Evolutionary conservation across 2,797 vertebrate genomes (phyloP), one percentile per base, ranked within the genome.

Genomic region (Borostomias antarcticus): DNA sequence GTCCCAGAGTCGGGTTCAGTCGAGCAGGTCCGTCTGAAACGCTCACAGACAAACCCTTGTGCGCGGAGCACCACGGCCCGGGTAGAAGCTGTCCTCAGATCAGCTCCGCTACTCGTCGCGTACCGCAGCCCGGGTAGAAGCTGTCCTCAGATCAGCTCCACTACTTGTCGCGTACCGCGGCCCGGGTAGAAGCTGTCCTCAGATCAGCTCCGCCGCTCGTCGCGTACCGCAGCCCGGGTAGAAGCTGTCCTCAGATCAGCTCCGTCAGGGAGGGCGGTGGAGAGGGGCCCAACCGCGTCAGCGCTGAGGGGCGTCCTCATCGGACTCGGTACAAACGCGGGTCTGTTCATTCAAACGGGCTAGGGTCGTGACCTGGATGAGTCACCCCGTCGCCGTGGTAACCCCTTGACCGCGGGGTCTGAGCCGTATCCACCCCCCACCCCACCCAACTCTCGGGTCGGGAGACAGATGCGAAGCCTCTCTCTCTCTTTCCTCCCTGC

Each of bases 321-420:
- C 8, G 1, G 21, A 7, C 48, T 50, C 48, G 9, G 48, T 74
- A 75, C 61, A n/a, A 81, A 85, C 70, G 72, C 64, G 73, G 69
- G 72, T 59, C 60, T 57, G 71, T 75, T 86, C 75, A 75, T 67
- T 59, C 81, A 52, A 66, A 60, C 73, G 72, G 68, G 66, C 51
- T 48, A 62, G 79, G 84, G 78, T 80, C 61, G 11, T 61, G 78
- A 84, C 78, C 84, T 65, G 43, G 62, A 74, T 80, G 80, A 86
- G 77, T 87, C 82, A 81, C 53, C 33, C 65, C 68, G 76, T 69
- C 73, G 73, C 73, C 76, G 65, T 58, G 69, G 72, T 80, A 84
- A 63, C 80, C 82, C 82, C 79, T 66, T 70, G 62, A 63, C 73
- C 73, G 66, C 58, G 70, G 74, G 78, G 86, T 51, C 40, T n/a